These are phyloP conservation scores for Strigamia maritima DNA, from an alignment of 2,888 invertebrate species.

Conservation along the genomic window DNA sequence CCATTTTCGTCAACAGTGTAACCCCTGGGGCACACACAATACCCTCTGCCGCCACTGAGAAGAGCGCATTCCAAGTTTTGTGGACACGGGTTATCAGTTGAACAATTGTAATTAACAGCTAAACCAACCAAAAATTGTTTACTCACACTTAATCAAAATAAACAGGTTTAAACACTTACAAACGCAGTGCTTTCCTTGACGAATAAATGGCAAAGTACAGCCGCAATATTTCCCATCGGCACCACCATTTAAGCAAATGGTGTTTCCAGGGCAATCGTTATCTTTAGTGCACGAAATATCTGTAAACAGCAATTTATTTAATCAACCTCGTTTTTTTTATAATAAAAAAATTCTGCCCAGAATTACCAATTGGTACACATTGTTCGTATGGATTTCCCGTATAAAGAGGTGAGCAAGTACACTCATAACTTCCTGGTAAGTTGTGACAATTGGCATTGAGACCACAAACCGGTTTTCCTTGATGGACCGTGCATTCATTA, in stretches of 20 bases:
- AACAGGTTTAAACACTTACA: constrained; percentile 41
- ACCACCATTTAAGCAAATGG: constrained; percentile 45
- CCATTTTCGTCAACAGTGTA: constrained; percentile 62
- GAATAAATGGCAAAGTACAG: constrained; percentile 45
- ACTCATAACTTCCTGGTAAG: constrained; percentile 87
- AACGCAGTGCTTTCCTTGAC: constrained; percentile 47
- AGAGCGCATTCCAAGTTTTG: constrained; percentile 84
- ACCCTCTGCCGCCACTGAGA: constrained; percentile 84
- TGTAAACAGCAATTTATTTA: constrained; percentile 17
- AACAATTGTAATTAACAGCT: constrained; percentile 45
- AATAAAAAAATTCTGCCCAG: not conserved
- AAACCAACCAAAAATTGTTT: not conserved
- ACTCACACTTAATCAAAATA: not conserved
- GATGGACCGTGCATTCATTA: constrained; percentile 74
- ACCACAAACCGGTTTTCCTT: constrained; percentile 73
- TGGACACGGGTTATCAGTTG: constrained; percentile 70
- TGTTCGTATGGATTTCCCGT: constrained; percentile 84
- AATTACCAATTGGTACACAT: constrained; percentile 61
- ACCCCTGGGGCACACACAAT: constrained; percentile 88
- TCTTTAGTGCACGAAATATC: constrained; percentile 44
- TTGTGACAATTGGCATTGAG: constrained; percentile 87
- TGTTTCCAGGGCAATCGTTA: constrained; percentile 46
- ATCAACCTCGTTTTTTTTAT: constrained; percentile 9
- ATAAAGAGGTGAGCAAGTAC: constrained; percentile 81
- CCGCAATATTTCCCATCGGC: constrained; percentile 44